A percentile compares a stretch with the other conserved stretches of the same genome.
Evolutionary conservation across 2,113 vertebrate genomes (phyloP).

Genomic region (Peromyscus californicus): DNA sequence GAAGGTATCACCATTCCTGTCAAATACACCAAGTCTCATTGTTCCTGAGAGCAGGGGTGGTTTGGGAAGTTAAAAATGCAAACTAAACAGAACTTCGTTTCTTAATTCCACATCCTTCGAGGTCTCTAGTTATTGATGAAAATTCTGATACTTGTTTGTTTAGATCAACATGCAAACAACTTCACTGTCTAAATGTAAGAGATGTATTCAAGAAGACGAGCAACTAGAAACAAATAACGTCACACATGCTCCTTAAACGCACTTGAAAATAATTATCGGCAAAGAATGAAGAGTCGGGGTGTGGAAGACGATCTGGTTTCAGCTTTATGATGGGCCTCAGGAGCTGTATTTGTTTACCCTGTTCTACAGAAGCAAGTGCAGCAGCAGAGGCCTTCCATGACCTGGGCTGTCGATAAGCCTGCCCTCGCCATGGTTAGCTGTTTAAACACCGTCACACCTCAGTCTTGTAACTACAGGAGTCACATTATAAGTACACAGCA

Average conservation of each 20-base stretch:
- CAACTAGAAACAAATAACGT: conserved; percentile 32
- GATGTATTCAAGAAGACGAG: neutral
- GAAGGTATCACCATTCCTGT: neutral
- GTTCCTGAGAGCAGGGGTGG: neutral
- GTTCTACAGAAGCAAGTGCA: neutral
- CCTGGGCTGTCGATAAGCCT: neutral
- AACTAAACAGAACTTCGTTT: neutral
- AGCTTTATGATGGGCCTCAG: neutral
- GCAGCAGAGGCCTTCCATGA: neutral
- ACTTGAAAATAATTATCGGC: neutral
- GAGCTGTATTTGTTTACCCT: neutral
- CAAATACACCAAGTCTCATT: neutral
- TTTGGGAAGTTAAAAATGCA: conserved; percentile 36
- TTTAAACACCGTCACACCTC: neutral
- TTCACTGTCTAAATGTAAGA: neutral
- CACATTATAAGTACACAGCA: neutral
- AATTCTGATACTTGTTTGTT: conserved; percentile 27
- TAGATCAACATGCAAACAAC: conserved; percentile 42
- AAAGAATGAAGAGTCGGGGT: conserved; percentile 25
- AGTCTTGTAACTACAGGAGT: neutral
- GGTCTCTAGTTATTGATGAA: neutral
- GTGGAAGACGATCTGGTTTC: neutral
- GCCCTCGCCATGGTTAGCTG: neutral
- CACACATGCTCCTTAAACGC: neutral
- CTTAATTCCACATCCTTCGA: conserved; percentile 39